phyloP scores from a whole-genome alignment of 2,113 vertebrate species.

The Gopherus flavomarginatus region DNA sequence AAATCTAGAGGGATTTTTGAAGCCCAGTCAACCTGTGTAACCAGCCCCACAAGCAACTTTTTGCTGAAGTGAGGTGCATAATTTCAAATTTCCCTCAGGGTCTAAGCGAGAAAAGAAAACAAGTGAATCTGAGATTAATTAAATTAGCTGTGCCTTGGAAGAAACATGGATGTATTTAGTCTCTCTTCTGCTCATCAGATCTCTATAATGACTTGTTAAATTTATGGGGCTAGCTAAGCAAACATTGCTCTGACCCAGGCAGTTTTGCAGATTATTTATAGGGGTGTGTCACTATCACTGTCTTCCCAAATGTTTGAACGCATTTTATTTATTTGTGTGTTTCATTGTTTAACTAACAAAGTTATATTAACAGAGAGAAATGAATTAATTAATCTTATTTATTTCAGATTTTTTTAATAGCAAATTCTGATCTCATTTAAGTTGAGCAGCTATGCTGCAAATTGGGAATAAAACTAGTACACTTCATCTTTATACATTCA shows the following conservation, averaged over 20 bases:
- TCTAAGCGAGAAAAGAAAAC: not conserved
- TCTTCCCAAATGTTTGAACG: not conserved
- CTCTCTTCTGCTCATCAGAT: not conserved
- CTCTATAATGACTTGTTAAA: not conserved
- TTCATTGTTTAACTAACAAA: not conserved
- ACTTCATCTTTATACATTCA: not conserved
- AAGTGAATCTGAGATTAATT: constrained; percentile 7
- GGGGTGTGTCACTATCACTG: not conserved
- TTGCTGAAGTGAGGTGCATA: not conserved
- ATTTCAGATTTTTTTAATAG: not conserved
- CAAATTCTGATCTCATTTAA: not conserved
- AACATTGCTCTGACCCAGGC: not conserved
- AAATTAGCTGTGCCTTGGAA: not conserved
- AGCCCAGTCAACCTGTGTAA: not conserved
- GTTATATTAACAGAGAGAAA: not conserved
- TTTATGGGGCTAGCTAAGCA: not conserved
- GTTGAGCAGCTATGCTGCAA: not conserved
- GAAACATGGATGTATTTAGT: not conserved
- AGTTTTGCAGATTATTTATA: not conserved
- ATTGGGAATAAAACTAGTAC: not conserved
- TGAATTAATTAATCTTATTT: not conserved
- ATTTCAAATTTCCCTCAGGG: not conserved
- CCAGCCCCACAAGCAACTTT: not conserved
- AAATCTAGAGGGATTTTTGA: not conserved
- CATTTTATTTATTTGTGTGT: not conserved